These are phyloP conservation scores for Hyperopisus bebe DNA, from an alignment of 2,113 vertebrate species.

Conservation along the genomic window DNA sequence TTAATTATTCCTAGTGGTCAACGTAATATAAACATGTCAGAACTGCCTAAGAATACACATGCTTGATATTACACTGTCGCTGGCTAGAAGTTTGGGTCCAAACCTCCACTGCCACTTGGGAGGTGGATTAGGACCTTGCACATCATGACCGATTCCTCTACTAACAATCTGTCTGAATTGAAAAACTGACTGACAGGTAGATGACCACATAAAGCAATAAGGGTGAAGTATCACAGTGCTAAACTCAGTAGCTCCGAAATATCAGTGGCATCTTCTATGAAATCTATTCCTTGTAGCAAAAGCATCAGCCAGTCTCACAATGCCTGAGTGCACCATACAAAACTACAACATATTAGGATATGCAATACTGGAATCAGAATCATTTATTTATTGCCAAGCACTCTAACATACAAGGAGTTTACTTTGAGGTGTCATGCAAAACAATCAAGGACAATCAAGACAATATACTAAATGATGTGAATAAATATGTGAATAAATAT, in stretches of 20 bases:
- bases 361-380: not conserved
- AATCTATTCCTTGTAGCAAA: not conserved
- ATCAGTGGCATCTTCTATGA: not conserved
- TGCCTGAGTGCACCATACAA: not conserved
- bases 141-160: not conserved
- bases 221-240: not conserved
- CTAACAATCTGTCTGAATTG: not conserved
- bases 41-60: not conserved
- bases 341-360: not conserved
- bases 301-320: not conserved
- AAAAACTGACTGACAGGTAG: not conserved
- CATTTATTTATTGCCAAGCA: not conserved
- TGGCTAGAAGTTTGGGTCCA: not conserved
- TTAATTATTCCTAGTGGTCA: not conserved
- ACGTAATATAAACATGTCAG: not conserved
- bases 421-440: not conserved
- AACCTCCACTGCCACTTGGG: not conserved
- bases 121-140: not conserved
- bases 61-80: not conserved
- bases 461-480: not conserved
- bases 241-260: not conserved
- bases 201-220: not conserved
- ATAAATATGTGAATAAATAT: not conserved
- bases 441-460: not conserved
- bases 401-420: not conserved